phyloP scores from a whole-genome alignment of 2,113 vertebrate species.

The Macquaria ambigua region DNA sequence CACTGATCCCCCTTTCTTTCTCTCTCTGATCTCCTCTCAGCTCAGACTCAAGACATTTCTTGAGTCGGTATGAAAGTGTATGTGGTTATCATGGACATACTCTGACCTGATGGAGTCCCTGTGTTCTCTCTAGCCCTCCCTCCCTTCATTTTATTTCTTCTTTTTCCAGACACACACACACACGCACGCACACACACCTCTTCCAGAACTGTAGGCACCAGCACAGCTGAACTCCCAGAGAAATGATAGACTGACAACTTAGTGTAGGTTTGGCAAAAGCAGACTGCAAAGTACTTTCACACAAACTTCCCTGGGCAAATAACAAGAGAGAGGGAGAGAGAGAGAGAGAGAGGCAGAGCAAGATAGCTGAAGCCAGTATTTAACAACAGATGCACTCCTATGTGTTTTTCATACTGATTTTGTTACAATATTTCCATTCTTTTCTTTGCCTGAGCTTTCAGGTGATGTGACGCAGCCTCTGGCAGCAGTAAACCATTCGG shows the following conservation, averaged over 20 bases:
- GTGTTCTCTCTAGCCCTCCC: neutral
- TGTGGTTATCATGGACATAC: neutral
- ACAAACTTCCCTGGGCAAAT: constrained; percentile 2
- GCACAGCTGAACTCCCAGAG: constrained; percentile 11
- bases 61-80: neutral
- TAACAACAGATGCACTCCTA: neutral
- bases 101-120: neutral
- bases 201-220: neutral
- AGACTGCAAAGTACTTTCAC: constrained; percentile 21
- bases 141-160: neutral
- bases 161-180: neutral
- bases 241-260: constrained; percentile 28
- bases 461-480: neutral
- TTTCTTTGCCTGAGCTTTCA: neutral
- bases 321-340: neutral
- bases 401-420: neutral
- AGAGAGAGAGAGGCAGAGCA: neutral
- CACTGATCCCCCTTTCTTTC: neutral
- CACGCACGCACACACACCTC: neutral
- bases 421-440: neutral
- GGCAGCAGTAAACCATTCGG: too few relatives aligned
- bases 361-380: neutral
- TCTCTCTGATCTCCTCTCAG: neutral
- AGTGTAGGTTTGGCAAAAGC: constrained; percentile 34
- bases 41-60: neutral